A percentile compares a stretch with the other conserved stretches of the same genome.
These are phyloP conservation scores for Xestobium rufovillosum DNA, from an alignment of 2,888 invertebrate species.

Conservation along the genomic window DNA sequence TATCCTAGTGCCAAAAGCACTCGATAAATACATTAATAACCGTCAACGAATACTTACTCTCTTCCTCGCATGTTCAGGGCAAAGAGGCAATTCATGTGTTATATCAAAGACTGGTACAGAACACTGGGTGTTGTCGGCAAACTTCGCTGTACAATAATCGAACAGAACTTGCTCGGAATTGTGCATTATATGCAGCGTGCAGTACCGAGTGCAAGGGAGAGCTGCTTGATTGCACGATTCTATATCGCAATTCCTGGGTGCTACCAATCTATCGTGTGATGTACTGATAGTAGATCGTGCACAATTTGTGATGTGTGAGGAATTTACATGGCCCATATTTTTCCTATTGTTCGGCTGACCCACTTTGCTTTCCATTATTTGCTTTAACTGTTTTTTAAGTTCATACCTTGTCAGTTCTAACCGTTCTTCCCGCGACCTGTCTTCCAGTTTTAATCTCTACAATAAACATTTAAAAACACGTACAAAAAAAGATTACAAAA, in stretches of 20 bases:
- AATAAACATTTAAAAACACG: slow-evolving; percentile 3
- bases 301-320: not conserved
- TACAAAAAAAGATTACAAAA: slow-evolving; percentile 4
- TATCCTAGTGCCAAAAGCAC: slow-evolving; percentile 54
- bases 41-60: slow-evolving; percentile 55
- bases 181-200: slow-evolving; percentile 75
- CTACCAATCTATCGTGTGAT: slow-evolving; percentile 26
- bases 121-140: slow-evolving; percentile 71
- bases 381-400: slow-evolving; percentile 38
- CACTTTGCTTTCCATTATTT: slow-evolving; percentile 40
- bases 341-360: slow-evolving; percentile 37
- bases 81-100: slow-evolving; percentile 73
- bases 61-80: slow-evolving; percentile 78
- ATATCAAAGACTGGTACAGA: slow-evolving; percentile 72
- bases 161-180: slow-evolving; percentile 71
- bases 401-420: slow-evolving; percentile 42
- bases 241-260: slow-evolving; percentile 29
- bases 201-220: slow-evolving; percentile 73
- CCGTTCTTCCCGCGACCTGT: slow-evolving; percentile 40
- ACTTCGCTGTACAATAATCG: slow-evolving; percentile 73
- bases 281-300: slow-evolving; percentile 11
- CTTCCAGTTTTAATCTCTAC: slow-evolving; percentile 40
- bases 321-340: not conserved
- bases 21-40: too few relatives aligned
- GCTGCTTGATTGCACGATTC: slow-evolving; percentile 43